Percentiles rank a stretch among this genome's conserved stretches.
Evolutionary conservation across 2,888 invertebrate genomes (phyloP).

Genomic region (Schizotus pectinicornis): DNA sequence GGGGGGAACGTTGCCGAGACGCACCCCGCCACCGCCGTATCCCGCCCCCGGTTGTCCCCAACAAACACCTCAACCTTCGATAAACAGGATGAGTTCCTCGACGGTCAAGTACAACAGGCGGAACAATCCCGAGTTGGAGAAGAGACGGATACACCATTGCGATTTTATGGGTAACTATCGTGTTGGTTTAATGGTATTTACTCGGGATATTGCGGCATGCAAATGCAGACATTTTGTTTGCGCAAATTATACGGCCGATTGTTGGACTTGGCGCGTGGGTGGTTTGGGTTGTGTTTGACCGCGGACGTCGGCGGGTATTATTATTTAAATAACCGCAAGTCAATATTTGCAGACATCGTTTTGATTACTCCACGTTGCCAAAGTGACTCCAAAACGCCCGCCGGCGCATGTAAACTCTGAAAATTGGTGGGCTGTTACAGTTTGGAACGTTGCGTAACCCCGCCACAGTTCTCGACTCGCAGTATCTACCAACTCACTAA

Average conservation of each 20-base stretch:
- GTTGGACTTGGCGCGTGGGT: slow-evolving; percentile 39
- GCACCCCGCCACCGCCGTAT: slow-evolving; percentile 81
- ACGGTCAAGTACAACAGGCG: slow-evolving; percentile 84
- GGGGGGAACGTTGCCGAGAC: slow-evolving; percentile 71
- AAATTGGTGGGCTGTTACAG: too few relatives aligned
- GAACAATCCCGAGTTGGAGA: slow-evolving; percentile 96
- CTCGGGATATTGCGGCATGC: slow-evolving; percentile 31
- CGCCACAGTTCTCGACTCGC: too few relatives aligned
- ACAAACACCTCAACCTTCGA: slow-evolving; percentile 41
- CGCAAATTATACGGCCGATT: slow-evolving; percentile 42
- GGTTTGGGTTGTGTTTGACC: slow-evolving; percentile 11
- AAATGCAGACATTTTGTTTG: slow-evolving; percentile 42
- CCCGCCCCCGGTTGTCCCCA: slow-evolving; percentile 63
- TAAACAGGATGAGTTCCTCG: slow-evolving; percentile 50
- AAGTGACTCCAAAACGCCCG: not conserved
- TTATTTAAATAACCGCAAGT: slow-evolving; percentile 1
- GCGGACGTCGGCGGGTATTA: slow-evolving; percentile 10
- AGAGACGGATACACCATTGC: slow-evolving; percentile 94
- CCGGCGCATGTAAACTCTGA: too few relatives aligned
- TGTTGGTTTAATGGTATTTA: slow-evolving; percentile 21
- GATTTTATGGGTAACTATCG: slow-evolving; percentile 83
- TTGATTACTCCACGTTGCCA: slow-evolving; percentile 13
- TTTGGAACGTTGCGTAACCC: too few relatives aligned
- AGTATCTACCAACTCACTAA: too few relatives aligned
- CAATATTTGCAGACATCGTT: slow-evolving; percentile 16